Evolutionary conservation across 2,797 vertebrate species (phyloP).

Genomic region (Propithecus perrieri): DNA sequence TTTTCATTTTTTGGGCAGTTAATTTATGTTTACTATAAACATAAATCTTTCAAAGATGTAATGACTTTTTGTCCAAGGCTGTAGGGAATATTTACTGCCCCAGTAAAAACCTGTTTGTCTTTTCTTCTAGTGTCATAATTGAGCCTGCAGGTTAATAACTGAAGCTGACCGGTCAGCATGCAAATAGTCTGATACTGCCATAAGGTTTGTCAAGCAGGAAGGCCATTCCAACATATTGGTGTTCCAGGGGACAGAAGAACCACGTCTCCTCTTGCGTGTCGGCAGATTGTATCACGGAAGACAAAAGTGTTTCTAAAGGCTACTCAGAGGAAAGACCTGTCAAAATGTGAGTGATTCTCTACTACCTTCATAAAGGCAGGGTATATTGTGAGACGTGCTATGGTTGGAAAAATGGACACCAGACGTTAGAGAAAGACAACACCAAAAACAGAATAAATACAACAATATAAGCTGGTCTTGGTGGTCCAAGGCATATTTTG

Average conservation of each 20-base stretch:
- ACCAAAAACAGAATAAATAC: neutral
- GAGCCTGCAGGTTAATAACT: neutral
- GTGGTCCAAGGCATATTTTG: neutral
- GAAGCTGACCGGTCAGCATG: neutral
- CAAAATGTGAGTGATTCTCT: constrained; percentile 10
- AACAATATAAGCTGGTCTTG: neutral
- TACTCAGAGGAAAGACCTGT: constrained; percentile 5
- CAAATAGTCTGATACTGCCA: neutral
- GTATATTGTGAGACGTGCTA: neutral
- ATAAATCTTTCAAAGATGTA: constrained; percentile 54
- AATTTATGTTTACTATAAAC: constrained; percentile 65
- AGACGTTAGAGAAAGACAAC: neutral
- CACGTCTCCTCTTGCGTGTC: neutral
- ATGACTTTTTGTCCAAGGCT: constrained; percentile 51
- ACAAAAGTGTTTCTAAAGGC: constrained; percentile 12
- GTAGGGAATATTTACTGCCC: constrained; percentile 1
- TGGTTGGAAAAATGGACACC: neutral
- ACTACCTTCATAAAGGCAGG: neutral
- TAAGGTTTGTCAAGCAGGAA: neutral
- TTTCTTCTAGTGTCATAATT: neutral
- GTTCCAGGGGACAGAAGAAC: neutral
- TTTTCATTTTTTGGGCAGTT: constrained; percentile 62
- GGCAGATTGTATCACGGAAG: constrained; percentile 41
- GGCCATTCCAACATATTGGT: neutral
- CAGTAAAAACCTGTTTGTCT: constrained; percentile 49